Base-by-base conservation (phyloP, 1,140 invertebrate species). In the Orius laevigatus region DNA sequence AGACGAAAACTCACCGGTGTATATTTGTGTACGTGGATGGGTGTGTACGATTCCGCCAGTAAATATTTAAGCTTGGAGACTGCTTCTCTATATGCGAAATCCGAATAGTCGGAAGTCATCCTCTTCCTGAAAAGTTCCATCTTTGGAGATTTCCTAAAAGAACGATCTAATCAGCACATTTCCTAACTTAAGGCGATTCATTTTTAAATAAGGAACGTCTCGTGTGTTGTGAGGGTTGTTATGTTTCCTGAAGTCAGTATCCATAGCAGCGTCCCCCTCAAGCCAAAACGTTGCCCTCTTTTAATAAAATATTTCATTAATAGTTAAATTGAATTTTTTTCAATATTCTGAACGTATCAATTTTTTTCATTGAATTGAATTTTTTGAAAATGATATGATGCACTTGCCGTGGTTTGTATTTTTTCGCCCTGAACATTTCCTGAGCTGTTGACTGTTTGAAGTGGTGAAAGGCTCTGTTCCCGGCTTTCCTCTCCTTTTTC, bases 1-100 rank as follows among this genome's bases (percentile, higher is more conserved):
- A n/a, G n/a, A n/a, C n/a, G n/a, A n/a, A n/a, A n/a, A 48, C 39
- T 46, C 51, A 54, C 55, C 46, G 45, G 40, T 39, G 41, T 41
- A 41, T 33, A 49, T 46, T 55, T 54, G 18, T 46, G 16, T 10
- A 51, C 46, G 10, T 33, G 31, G 31, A 51, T 20, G 43, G 76
- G 72, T n/a, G 73, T 68, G 56, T 80, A 84, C 48, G 78, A 81
- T 53, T 84, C 80, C 2, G 78, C 75, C 46, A 85, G 62, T 52
- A 84, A 71, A 60, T 81, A 78, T 60, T 79, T 76, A 8, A 86
- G 59, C 48, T 83, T 76, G 0, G 76, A 74, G 1, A 87, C 82
- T 2, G 84, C 84, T 63, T 86, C 81, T 54, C 79, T 74, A 56
- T 87, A 85, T 2, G 80, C 81, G 46, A 78, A 67, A 57, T 86